These are phyloP conservation scores for Oscheius onirici DNA, from an alignment of 2,888 invertebrate genomes.

Conservation along the genomic window DNA sequence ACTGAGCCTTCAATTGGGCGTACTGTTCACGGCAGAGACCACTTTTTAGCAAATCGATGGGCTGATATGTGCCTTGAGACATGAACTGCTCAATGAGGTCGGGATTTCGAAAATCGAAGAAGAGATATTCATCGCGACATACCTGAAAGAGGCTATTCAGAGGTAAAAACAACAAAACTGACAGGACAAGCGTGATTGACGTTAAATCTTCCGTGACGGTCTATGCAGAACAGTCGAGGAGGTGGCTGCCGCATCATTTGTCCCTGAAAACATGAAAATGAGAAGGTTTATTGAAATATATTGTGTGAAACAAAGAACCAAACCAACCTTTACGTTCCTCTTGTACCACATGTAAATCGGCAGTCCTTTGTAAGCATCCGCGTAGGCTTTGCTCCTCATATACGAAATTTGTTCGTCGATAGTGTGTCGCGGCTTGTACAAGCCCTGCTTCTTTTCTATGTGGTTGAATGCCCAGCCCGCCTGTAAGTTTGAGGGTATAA, in stretches of 20 bases:
- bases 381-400: constrained; percentile 69
- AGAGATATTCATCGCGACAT: constrained; percentile 70
- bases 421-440: constrained; percentile 66
- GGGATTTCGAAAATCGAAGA: constrained; percentile 70
- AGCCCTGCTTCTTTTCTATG: constrained; percentile 66
- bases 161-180: not conserved
- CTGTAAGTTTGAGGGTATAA: constrained; percentile 33
- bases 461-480: constrained; percentile 66
- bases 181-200: constrained; percentile 69
- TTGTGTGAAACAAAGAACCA: too few species aligned
- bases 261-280: constrained; percentile 38
- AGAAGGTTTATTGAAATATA: not conserved
- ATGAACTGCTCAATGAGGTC: constrained; percentile 59
- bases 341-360: constrained; percentile 67
- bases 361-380: constrained; percentile 66
- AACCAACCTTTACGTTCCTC: constrained; percentile 58
- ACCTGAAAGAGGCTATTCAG: constrained; percentile 29
- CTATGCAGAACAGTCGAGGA: constrained; percentile 69
- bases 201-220: constrained; percentile 67
- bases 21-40: constrained; percentile 69
- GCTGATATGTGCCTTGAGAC: constrained; percentile 64
- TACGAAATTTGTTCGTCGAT: constrained; percentile 67
- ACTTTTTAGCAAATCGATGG: constrained; percentile 63
- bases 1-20: constrained; percentile 60
- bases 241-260: constrained; percentile 66